These are phyloP conservation scores for Florisuga fusca DNA, from an alignment of 2,797 vertebrate genomes.

Conservation along the genomic window DNA sequence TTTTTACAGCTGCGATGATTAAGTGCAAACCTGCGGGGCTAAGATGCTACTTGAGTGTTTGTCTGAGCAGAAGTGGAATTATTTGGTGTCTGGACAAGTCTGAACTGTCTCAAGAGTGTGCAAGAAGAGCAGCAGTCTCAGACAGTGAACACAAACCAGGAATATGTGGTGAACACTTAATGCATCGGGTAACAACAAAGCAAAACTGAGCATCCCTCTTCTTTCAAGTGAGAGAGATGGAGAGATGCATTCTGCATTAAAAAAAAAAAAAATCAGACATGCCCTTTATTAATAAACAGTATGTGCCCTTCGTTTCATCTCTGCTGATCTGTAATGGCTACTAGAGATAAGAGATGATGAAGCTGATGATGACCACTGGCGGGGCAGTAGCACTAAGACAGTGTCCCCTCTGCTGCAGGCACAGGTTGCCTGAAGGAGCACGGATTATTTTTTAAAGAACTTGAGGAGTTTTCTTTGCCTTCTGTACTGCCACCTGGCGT, in stretches of 20 bases:
- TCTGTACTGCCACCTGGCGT: conserved; percentile 57
- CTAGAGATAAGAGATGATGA: rapidly evolving
- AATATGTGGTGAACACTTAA: background rate
- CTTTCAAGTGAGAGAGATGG: background rate
- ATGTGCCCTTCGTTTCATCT: rapidly evolving
- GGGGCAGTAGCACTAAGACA: background rate
- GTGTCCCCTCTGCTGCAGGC: rapidly evolving
- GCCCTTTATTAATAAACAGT: background rate
- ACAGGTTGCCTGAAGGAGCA: rapidly evolving
- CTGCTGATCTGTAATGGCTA: background rate
- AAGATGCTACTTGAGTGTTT: background rate
- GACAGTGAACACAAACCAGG: background rate
- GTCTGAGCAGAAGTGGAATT: background rate
- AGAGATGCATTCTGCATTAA: too few species aligned
- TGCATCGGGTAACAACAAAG: background rate
- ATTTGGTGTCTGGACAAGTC: background rate
- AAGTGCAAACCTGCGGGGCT: background rate
- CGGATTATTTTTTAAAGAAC: rapidly evolving
- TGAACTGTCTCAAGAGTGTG: background rate
- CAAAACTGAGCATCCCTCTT: background rate
- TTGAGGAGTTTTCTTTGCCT: background rate
- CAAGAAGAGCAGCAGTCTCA: background rate
- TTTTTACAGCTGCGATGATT: background rate
- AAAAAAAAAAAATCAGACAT: too few species aligned
- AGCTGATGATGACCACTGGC: background rate